Conservation (phyloP, 2,113 vertebrate species). For the Lycaon pictus region DNA sequence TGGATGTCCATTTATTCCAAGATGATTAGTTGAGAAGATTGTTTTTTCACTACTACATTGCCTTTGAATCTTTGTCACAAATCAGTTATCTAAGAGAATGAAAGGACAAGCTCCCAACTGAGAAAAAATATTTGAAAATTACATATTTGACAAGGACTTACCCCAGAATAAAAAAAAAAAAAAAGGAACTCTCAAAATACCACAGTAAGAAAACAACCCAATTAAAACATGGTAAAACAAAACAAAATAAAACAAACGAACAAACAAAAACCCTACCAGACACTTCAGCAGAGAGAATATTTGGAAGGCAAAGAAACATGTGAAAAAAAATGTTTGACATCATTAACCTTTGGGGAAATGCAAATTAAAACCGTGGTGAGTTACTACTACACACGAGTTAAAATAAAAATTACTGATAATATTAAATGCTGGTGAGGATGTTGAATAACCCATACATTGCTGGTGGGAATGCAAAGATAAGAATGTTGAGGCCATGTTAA, state of each 20-base stretch:
- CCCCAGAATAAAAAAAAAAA: background rate
- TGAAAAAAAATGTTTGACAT: background rate
- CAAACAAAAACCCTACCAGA: background rate
- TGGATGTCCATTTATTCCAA: background rate
- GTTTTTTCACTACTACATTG: background rate
- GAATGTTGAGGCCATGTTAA: background rate
- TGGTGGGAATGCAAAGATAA: background rate
- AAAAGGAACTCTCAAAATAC: background rate
- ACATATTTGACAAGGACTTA: slow-evolving; percentile 29
- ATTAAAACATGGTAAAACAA: background rate
- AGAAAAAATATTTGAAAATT: slow-evolving; percentile 25
- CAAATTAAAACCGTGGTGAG: slow-evolving; percentile 23
- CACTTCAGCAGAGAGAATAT: background rate
- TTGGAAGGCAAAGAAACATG: background rate
- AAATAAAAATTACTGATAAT: background rate
- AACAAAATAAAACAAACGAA: background rate
- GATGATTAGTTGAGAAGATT: background rate
- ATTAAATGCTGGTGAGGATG: background rate
- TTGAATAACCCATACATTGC: background rate
- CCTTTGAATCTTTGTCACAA: slow-evolving; percentile 8
- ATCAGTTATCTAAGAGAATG: background rate
- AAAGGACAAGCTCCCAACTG: background rate
- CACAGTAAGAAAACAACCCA: background rate
- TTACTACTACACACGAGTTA: background rate
- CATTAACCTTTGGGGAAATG: background rate